Evolutionary conservation across 2,113 vertebrate species (phyloP).

Genomic region (Rhinoderma darwinii): DNA sequence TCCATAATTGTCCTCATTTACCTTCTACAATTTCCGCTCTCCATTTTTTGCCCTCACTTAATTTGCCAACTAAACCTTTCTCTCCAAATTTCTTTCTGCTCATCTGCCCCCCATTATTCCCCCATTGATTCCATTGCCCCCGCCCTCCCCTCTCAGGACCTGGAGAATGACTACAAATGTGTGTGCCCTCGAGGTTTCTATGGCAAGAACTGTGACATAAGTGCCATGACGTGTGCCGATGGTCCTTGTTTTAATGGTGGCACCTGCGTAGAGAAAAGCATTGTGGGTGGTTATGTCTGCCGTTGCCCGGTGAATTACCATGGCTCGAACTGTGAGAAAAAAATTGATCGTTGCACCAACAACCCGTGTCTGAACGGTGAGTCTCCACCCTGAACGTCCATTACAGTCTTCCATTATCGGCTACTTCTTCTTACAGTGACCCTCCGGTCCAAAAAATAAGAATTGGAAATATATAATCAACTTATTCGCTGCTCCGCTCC

Average conservation of each 20-base stretch:
- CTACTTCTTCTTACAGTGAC: too few relatives aligned
- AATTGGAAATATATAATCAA: too few relatives aligned
- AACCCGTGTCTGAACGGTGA: conserved; percentile 82
- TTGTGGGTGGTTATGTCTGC: conserved; percentile 80
- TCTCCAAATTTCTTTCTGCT: not conserved
- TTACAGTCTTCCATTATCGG: too few relatives aligned
- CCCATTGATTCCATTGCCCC: not conserved
- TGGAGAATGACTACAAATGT: conserved; percentile 78
- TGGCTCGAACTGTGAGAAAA: conserved; percentile 93
- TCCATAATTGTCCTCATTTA: not conserved
- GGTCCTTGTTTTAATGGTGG: conserved; percentile 86
- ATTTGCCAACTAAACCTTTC: not conserved
- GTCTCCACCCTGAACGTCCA: not conserved
- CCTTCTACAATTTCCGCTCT: not conserved
- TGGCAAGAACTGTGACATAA: conserved; percentile 83
- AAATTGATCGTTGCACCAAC: conserved; percentile 81
- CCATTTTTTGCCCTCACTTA: not conserved
- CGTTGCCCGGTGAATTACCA: conserved; percentile 77
- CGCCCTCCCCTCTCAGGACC: conserved; percentile 69
- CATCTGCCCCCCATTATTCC: not conserved
- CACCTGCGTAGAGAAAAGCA: conserved; percentile 73
- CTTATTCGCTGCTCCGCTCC: too few relatives aligned
- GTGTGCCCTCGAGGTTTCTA: conserved; percentile 88
- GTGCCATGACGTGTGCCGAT: conserved; percentile 83
- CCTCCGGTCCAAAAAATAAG: too few relatives aligned